Evolutionary conservation across 2,888 invertebrate genomes (phyloP).

Genomic region (Heliconius cydno): DNA sequence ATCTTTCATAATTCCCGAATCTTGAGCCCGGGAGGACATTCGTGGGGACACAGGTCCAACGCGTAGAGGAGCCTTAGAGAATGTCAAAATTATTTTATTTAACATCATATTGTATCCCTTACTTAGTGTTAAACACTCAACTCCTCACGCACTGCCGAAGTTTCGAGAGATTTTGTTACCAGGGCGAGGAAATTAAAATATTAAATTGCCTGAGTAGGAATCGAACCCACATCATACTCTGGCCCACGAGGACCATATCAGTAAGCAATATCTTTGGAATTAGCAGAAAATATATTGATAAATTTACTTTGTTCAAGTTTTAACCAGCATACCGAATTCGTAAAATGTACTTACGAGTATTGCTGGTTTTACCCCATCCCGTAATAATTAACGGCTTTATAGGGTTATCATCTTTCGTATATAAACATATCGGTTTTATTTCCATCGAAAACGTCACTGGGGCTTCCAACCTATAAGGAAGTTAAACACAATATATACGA

Average conservation of each 20-base stretch:
- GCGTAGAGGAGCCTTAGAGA: too few species aligned
- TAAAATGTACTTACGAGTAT: constrained; percentile 58
- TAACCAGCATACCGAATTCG: too few species aligned
- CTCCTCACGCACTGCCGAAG: neutral
- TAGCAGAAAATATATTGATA: too few species aligned
- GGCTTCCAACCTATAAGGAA: constrained; percentile 59
- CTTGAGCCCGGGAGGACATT: too few species aligned
- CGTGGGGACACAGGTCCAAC: neutral
- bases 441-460: constrained; percentile 57
- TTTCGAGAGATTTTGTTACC: neutral
- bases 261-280: too few species aligned
- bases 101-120: too few species aligned
- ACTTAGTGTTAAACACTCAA: neutral
- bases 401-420: constrained; percentile 61
- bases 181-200: neutral
- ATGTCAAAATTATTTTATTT: too few species aligned
- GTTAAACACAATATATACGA: neutral
- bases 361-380: constrained; percentile 75
- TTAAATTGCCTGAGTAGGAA: neutral
- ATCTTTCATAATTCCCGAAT: too few species aligned
- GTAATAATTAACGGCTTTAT: constrained; percentile 63
- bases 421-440: constrained; percentile 68
- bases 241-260: too few species aligned
- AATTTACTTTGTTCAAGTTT: too few species aligned
- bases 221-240: neutral